These are phyloP conservation scores for Anoura caudifer DNA, from an alignment of 2,113 vertebrate species.

Conservation along the genomic window DNA sequence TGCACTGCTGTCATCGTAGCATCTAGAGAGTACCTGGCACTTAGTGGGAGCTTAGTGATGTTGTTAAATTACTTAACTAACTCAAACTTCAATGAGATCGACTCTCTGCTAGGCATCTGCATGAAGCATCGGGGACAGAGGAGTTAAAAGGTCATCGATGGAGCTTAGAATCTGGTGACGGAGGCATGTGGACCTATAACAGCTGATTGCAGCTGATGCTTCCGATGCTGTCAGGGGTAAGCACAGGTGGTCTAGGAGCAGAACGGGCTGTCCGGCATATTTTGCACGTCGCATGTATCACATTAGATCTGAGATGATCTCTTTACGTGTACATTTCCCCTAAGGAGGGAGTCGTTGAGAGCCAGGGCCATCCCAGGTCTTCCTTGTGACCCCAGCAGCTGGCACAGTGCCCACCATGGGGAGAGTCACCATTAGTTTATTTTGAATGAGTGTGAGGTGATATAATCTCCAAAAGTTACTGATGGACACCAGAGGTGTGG, in stretches of 20 bases:
- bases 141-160: not conserved
- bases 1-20: not conserved
- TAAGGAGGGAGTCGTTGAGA: not conserved
- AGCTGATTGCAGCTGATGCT: not conserved
- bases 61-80: not conserved
- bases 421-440: not conserved
- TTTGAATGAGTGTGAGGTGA: not conserved
- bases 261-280: no score
- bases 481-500: not conserved
- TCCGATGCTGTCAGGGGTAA: no score
- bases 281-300: not conserved
- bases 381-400: not conserved
- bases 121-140: not conserved
- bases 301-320: not conserved
- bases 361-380: not conserved
- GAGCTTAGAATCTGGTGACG: not conserved
- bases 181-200: no score
- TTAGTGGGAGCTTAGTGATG: not conserved
- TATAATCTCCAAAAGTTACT: not conserved
- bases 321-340: not conserved
- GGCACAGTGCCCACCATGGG: not conserved
- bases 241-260: not conserved
- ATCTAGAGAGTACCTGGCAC: not conserved
- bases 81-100: not conserved
- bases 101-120: not conserved